Evolutionary conservation across 2,888 invertebrate genomes (phyloP).

Genomic region (Synanthedon myopaeformis): DNA sequence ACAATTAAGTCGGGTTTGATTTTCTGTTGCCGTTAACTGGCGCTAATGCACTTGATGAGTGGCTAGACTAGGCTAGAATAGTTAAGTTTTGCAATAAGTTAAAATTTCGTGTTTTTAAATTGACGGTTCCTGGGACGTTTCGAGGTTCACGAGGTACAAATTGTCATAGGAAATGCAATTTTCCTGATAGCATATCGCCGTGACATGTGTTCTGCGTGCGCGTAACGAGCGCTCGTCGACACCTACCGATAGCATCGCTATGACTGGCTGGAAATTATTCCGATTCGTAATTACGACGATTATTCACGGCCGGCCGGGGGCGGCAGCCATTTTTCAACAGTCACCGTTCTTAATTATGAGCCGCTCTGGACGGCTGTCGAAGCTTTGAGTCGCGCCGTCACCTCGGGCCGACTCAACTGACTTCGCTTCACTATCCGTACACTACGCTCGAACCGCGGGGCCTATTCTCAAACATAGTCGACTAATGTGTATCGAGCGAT

Average conservation of each 20-base stretch:
- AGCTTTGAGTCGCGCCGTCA: slow-evolving; percentile 69
- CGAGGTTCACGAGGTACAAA: not conserved
- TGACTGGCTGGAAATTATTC: slow-evolving; percentile 71
- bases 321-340: slow-evolving; percentile 71
- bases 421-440: slow-evolving; percentile 36
- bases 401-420: slow-evolving; percentile 42
- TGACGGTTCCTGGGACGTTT: too few species aligned
- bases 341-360: slow-evolving; percentile 72
- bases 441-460: slow-evolving; percentile 19
- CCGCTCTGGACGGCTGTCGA: slow-evolving; percentile 68
- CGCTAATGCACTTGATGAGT: too few species aligned
- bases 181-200: slow-evolving; percentile 27
- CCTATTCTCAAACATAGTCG: slow-evolving; percentile 8
- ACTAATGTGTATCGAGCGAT: not conserved
- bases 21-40: too few species aligned
- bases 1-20: too few species aligned
- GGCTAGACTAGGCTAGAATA: too few species aligned
- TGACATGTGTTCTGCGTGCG: slow-evolving; percentile 43
- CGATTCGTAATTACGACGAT: slow-evolving; percentile 70
- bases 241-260: slow-evolving; percentile 70
- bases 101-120: too few species aligned
- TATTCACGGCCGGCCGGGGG: slow-evolving; percentile 71
- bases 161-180: slow-evolving; percentile 45
- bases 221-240: slow-evolving; percentile 68
- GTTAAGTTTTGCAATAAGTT: too few species aligned